Percentiles rank a stretch among this genome's conserved stretches.
Conservation (phyloP, 2,113 vertebrate species). For the Sinocyclocheilus anophthalmus region DNA sequence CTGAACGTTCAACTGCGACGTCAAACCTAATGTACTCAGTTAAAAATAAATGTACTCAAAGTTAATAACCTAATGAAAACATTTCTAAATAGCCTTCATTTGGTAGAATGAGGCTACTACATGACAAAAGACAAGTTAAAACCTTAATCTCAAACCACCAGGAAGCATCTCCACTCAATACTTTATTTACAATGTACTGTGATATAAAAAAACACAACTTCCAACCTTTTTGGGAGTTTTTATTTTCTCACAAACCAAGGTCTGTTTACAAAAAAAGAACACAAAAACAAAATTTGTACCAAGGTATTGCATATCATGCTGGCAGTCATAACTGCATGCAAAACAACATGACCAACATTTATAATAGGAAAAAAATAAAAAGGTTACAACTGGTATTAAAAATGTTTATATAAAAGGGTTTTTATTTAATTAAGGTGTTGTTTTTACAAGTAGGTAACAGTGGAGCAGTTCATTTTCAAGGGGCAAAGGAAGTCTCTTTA, state of each 20-base stretch:
- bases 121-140: background rate
- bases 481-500: slow-evolving; percentile 19
- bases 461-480: slow-evolving; percentile 35
- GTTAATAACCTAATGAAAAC: background rate
- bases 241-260: slow-evolving; percentile 70
- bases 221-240: slow-evolving; percentile 60
- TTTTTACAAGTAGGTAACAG: slow-evolving; percentile 57
- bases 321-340: slow-evolving; percentile 78
- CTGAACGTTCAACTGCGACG: background rate
- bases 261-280: slow-evolving; percentile 71
- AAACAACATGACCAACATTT: slow-evolving; percentile 65
- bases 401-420: slow-evolving; percentile 59
- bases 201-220: slow-evolving; percentile 7
- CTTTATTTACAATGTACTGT: background rate
- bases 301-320: slow-evolving; percentile 76
- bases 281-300: slow-evolving; percentile 70
- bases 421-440: slow-evolving; percentile 52
- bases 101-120: background rate
- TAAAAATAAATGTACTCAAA: slow-evolving; percentile 32
- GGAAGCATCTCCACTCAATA: background rate
- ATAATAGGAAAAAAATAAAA: slow-evolving; percentile 58
- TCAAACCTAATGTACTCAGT: slow-evolving; percentile 35
- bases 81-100: background rate
- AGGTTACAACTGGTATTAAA: slow-evolving; percentile 45
- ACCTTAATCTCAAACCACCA: too few relatives aligned